Conservation (phyloP, 2,888 invertebrate species). For the Andrena camellia region DNA sequence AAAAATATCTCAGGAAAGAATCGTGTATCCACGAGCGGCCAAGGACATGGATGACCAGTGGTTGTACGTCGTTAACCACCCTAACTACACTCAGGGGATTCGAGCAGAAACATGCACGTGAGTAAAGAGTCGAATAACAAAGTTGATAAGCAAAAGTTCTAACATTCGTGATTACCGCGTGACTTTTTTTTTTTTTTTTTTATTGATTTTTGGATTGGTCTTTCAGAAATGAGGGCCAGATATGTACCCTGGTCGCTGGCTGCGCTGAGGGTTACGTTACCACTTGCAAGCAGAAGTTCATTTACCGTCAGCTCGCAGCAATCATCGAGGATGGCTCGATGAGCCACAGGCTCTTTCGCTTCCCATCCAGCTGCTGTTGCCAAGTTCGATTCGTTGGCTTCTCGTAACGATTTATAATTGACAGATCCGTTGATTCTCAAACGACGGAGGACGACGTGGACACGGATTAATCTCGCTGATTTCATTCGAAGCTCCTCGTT, state of each 20-base stretch:
- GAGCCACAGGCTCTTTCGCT: constrained; percentile 86
- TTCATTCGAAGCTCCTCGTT: background rate
- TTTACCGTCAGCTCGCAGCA: constrained; percentile 86
- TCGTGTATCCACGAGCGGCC: constrained; percentile 88
- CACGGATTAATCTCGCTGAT: background rate
- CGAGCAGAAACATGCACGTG: constrained; percentile 87
- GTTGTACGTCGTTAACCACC: constrained; percentile 89
- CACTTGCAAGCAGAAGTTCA: constrained; percentile 87
- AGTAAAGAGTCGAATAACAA: constrained; percentile 1
- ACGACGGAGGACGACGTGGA: background rate
- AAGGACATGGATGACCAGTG: constrained; percentile 87
- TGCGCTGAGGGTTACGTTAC: constrained; percentile 85
- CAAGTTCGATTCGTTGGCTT: constrained; percentile 79
- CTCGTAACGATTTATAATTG: background rate
- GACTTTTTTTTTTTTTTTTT: background rate
- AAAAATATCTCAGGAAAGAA: constrained; percentile 79
- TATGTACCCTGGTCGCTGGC: constrained; percentile 81
- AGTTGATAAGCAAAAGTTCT: too few relatives aligned
- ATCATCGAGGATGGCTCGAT: constrained; percentile 85
- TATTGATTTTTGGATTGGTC: background rate
- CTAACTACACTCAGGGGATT: constrained; percentile 89
- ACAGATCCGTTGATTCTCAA: background rate
- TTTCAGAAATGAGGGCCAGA: constrained; percentile 75
- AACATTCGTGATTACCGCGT: too few relatives aligned
- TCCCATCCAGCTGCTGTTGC: constrained; percentile 93